Conservation (phyloP, 2,113 vertebrate genomes). For the Egretta garzetta region DNA sequence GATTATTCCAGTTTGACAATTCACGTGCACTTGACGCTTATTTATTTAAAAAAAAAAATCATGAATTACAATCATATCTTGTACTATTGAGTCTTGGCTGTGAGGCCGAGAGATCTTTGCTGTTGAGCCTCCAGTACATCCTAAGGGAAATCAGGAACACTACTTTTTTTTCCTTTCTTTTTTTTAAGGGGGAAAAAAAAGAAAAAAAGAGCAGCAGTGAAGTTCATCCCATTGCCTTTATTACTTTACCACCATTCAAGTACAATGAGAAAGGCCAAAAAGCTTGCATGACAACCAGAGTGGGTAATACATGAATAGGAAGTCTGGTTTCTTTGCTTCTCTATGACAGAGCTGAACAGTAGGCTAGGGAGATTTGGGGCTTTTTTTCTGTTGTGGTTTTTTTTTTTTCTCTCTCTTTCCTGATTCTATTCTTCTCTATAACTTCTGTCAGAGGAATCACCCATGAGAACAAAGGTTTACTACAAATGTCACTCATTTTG, state of each 20-base stretch:
- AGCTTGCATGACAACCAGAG: not conserved
- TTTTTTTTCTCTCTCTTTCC: not conserved
- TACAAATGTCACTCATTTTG: not conserved
- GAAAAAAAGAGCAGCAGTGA: not conserved
- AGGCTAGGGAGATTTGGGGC: not conserved
- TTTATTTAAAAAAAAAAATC: not conserved
- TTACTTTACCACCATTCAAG: conserved; percentile 8
- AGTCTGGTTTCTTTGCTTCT: conserved; percentile 37
- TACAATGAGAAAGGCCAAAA: not conserved
- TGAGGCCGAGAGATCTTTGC: not conserved
- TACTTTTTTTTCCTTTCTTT: not conserved
- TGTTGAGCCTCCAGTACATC: not conserved
- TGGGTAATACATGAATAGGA: conserved; percentile 34
- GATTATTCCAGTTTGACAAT: not conserved
- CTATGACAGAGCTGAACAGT: conserved; percentile 10
- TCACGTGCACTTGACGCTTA: not conserved
- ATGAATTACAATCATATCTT: not conserved
- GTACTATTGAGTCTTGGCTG: not conserved
- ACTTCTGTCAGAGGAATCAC: conserved; percentile 48
- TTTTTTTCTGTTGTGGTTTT: not conserved
- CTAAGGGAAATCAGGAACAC: not conserved
- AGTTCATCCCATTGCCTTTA: conserved; percentile 15
- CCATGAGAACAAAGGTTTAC: not conserved
- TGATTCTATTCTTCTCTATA: not conserved
- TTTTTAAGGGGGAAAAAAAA: too few species aligned